Base-by-base conservation (phyloP, 1,140 invertebrate species). In the Anoplolepis gracilipes region DNA sequence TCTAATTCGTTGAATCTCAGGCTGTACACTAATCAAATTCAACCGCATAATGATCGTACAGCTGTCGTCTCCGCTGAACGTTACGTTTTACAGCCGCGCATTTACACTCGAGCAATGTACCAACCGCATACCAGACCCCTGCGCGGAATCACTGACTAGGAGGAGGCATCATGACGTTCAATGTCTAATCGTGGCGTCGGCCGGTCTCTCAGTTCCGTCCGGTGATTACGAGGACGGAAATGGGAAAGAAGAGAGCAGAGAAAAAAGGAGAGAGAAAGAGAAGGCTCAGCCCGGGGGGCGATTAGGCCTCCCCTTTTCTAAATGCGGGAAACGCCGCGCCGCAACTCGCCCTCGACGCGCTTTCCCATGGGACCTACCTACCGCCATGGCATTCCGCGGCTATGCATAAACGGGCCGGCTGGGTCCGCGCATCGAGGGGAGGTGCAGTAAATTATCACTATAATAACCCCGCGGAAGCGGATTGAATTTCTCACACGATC, bases 401-500 rank as follows among this genome's bases (percentile, higher is more conserved):
- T 87, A 70, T 90, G 91, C 86, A 92, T 91, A 92, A 92, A 92
- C 90, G 78, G n/a, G n/a, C n/a, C n/a, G n/a, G n/a, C n/a, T n/a
- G n/a, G n/a, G 84, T 85, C 69, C 53, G 87, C 25, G 73, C 33
- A 22, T 62, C 72, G 72, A 89, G 73, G 87, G 69, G 84, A 92
- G 87, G 72, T 92, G 91, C 89, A 91, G 91, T 93, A 93, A 93
- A 93, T 92, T 93, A 93, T 93, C 92, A 91, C 91, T 91, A 89
- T 93, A 93, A 93, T 93, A 93, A 93, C 92, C 92, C 88, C 85
- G 91, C 90, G 90, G 90, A 91, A 92, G 85, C 87, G 92, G 91
- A 93, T 93, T 93, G 92, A 85, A 93, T 92, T 93, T 93, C 92
- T 93, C 92, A 92, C 92, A 93, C 90, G 85, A 61, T 77, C 77